These are phyloP conservation scores for Lasiurus borealis DNA, from an alignment of 2,113 vertebrate genomes.

Conservation along the genomic window DNA sequence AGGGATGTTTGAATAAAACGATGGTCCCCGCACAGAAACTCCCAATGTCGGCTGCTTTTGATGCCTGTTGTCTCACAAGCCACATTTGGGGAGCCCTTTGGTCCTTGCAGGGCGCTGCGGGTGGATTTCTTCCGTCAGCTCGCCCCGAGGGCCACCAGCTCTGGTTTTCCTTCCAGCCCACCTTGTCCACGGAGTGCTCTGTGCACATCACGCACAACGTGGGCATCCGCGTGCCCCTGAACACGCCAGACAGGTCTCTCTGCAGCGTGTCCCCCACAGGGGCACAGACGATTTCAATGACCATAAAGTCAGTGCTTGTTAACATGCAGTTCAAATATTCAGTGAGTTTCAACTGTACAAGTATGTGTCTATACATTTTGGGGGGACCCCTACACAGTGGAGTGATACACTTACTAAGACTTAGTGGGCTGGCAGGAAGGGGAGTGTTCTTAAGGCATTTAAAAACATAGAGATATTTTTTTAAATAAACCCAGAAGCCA, in stretches of 20 bases:
- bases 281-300: too few species aligned
- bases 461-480: neutral
- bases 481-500: neutral
- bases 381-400: neutral
- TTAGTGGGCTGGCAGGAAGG: neutral
- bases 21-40: neutral
- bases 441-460: neutral
- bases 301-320: too few species aligned
- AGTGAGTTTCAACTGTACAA: too few species aligned
- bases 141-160: neutral
- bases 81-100: neutral
- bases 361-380: too few species aligned
- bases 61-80: rapidly evolving
- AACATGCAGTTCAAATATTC: too few species aligned
- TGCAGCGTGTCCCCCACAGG: neutral
- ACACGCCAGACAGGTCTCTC: neutral
- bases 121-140: neutral
- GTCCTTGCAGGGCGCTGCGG: neutral
- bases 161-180: neutral
- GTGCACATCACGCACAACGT: rapidly evolving
- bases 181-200: neutral
- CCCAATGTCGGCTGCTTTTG: neutral
- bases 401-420: rapidly evolving
- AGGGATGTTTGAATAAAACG: neutral
- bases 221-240: too few species aligned